Evolutionary conservation across 1,140 invertebrate genomes (phyloP).

Genomic region (Cataglyphis hispanica): DNA sequence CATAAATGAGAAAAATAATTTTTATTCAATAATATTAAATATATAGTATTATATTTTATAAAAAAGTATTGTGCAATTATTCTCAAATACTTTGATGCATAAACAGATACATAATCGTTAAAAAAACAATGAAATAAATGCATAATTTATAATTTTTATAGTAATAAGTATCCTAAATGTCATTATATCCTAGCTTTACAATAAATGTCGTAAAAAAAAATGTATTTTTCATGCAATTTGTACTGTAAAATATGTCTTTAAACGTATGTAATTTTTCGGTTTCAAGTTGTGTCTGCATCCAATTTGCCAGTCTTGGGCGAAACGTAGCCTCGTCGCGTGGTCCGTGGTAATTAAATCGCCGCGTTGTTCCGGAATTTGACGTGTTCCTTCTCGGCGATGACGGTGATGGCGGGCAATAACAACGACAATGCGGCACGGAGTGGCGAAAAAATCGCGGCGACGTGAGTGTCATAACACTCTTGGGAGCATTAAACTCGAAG

Average conservation of each 20-base stretch:
- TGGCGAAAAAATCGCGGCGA: slow-evolving; percentile 49
- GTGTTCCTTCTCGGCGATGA: slow-evolving; percentile 28
- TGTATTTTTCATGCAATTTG: too few species aligned
- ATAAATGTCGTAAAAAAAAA: background rate
- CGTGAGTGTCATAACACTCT: slow-evolving; percentile 51
- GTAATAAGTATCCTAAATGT: too few species aligned
- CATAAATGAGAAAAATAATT: too few species aligned
- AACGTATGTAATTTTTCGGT: background rate
- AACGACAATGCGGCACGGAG: background rate
- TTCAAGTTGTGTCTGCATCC: background rate
- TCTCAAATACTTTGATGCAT: too few species aligned
- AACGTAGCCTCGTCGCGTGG: slow-evolving; percentile 5
- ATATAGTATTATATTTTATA: too few species aligned
- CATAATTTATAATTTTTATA: too few species aligned
- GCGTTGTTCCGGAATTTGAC: slow-evolving; percentile 21
- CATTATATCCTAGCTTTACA: too few species aligned
- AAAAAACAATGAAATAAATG: too few species aligned
- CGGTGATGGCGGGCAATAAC: background rate
- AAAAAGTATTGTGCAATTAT: too few species aligned
- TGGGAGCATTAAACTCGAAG: slow-evolving; percentile 52
- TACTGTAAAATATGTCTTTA: background rate
- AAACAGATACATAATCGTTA: too few species aligned
- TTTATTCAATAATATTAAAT: too few species aligned
- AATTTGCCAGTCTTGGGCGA: background rate
- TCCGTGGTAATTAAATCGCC: slow-evolving; percentile 25